A percentile compares a stretch with the other conserved stretches of the same genome.
These are phyloP conservation scores for Numida meleagris DNA, from an alignment of 2,113 vertebrate genomes.

Conservation along the genomic window DNA sequence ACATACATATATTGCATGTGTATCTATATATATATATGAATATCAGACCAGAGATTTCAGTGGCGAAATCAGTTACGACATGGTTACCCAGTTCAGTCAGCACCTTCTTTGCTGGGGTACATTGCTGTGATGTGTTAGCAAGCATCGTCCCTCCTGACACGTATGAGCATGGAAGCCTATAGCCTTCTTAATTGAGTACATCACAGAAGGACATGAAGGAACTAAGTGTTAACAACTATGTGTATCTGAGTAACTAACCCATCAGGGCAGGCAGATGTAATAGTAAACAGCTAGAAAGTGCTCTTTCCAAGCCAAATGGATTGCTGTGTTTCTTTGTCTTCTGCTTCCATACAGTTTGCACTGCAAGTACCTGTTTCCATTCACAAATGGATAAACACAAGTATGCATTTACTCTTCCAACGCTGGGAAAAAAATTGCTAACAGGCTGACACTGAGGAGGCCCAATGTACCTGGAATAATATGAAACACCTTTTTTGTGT, in stretches of 20 bases:
- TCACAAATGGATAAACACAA: not conserved
- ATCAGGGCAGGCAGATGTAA: not conserved
- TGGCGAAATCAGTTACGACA: not conserved
- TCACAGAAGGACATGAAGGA: not conserved
- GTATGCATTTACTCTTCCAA: not conserved
- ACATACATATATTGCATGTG: not conserved
- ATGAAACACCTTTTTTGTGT: conserved; percentile 71
- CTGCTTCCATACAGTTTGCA: not conserved
- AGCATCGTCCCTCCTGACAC: not conserved
- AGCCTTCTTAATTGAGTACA: not conserved
- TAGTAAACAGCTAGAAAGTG: not conserved
- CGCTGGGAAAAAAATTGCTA: conserved; percentile 59
- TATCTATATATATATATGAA: not conserved
- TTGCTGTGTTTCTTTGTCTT: conserved; percentile 1
- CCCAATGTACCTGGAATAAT: conserved; percentile 72
- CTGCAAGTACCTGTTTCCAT: conserved; percentile 17
- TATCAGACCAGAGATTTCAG: not conserved
- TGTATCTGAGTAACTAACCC: not conserved
- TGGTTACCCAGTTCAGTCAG: not conserved
- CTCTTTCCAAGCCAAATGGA: not conserved
- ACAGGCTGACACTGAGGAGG: conserved; percentile 23
- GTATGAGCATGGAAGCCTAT: not conserved
- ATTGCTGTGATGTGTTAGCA: not conserved
- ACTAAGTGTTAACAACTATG: not conserved
- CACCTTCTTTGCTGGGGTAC: not conserved